Base-by-base conservation (phyloP, 2,888 invertebrate species). In the Thumatha senex region DNA sequence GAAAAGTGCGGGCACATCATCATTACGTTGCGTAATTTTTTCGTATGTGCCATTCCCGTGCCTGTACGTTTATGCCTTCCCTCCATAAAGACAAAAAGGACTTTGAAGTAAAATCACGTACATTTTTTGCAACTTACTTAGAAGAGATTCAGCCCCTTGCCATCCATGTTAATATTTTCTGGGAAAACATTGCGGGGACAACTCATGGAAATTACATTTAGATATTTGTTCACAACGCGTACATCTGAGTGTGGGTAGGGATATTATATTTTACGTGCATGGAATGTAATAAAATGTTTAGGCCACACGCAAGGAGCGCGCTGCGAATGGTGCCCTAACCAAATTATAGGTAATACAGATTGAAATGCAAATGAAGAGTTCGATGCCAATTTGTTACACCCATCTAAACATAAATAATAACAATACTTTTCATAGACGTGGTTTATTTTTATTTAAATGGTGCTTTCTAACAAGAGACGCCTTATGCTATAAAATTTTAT, bases 41-140 rank as follows among this genome's bases (percentile, higher is more conserved):
- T 84, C 82, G 87, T 84, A 87, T 89, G 84, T 88, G 85, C 87
- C 88, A 86, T 89, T 88, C 86, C 78, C 78, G 77, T 86, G 86
- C 78, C 85, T 84, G 88, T 89, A 87, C 89, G 87, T 89, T 89
- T 89, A 90, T 89, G 86, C 83, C 80, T 84, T 86, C 82, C 86
- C 83, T 86, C 85, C 86, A 89, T 91, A 90, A 90, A 91, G 90
- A 91, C 91, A 91, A 91, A 91, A 90, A 86, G 85, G 86, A 90
- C 90, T 91, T 91, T 90, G 91, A 90, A 91, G 90, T 91, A 86
- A 91, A 91, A 91, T 91, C 91, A 91, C 91, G 91, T 91, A 91
- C 89, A 90, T 91, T 91, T 91, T 91, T 91, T 91, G 90, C 90
- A 91, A 91, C 90, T 91, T 91, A 91, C 91, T 91, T 90, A 91